A percentile compares a stretch with the other conserved stretches of the same genome.
These are phyloP conservation scores for Corythaixoides concolor DNA, from an alignment of 2,113 vertebrate genomes.

Conservation along the genomic window DNA sequence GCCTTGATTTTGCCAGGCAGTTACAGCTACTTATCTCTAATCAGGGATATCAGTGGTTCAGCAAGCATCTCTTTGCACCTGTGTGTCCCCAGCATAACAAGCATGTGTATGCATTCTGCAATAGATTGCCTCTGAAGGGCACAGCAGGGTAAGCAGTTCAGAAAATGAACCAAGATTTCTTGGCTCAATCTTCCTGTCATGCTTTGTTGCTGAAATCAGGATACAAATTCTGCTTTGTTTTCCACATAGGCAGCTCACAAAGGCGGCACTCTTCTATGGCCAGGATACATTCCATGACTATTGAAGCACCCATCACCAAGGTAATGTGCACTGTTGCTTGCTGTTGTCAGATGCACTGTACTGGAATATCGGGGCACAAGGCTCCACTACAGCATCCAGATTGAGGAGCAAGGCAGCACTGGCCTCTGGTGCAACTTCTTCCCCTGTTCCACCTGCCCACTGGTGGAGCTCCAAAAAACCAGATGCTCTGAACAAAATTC, in stretches of 20 bases:
- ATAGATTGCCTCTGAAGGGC: not conserved
- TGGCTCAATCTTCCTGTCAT: not conserved
- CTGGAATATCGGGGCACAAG: not conserved
- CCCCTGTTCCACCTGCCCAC: not conserved
- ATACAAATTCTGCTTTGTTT: not conserved
- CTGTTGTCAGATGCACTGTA: not conserved
- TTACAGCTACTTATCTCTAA: not conserved
- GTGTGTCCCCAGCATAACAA: not conserved
- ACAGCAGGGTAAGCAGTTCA: not conserved
- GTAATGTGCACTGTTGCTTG: slow-evolving; percentile 58
- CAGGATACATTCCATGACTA: slow-evolving; percentile 97
- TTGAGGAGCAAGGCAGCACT: not conserved
- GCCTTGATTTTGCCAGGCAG: not conserved
- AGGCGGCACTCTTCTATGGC: slow-evolving; percentile 95
- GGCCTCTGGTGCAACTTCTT: not conserved
- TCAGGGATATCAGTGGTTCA: not conserved
- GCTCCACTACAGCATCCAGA: not conserved
- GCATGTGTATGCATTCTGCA: not conserved
- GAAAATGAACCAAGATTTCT: not conserved
- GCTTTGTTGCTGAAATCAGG: not conserved
- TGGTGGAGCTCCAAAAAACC: not conserved
- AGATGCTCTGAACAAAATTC: not conserved
- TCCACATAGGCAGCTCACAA: slow-evolving; percentile 85
- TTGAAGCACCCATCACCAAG: slow-evolving; percentile 98
- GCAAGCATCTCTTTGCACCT: not conserved